phyloP scores from a whole-genome alignment of 1,140 invertebrate species.

The Melipona quadrifasciata region DNA sequence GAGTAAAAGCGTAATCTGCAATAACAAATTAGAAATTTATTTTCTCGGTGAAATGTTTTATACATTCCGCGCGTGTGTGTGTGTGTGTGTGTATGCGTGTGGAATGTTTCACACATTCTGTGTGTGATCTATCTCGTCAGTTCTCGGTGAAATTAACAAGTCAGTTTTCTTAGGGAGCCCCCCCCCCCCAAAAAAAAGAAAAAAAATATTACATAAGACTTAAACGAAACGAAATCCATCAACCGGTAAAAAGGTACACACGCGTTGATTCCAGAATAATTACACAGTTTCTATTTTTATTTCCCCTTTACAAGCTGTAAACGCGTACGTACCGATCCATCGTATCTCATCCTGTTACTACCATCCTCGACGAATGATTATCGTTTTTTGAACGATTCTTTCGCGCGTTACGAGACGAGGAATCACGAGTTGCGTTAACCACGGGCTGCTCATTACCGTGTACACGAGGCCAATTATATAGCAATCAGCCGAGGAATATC shows the following conservation, averaged over 20 bases:
- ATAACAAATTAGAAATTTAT: too few species aligned
- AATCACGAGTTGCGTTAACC: neutral
- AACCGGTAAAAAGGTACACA: neutral
- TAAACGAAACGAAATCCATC: neutral
- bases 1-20: too few species aligned
- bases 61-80: too few species aligned
- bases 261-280: neutral
- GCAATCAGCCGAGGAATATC: slow-evolving; percentile 39
- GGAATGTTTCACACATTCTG: too few species aligned
- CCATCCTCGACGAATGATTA: neutral
- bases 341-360: neutral
- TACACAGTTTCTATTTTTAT: neutral
- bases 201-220: neutral
- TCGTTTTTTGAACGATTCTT: neutral
- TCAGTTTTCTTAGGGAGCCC: neutral
- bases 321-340: neutral
- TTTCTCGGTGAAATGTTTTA: too few species aligned
- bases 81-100: too few species aligned
- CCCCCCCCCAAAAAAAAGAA: too few species aligned
- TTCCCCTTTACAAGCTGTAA: neutral
- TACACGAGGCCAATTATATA: slow-evolving; percentile 49
- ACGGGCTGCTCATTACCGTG: slow-evolving; percentile 42
- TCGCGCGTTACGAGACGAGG: neutral
- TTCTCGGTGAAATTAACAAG: too few species aligned
- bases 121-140: too few species aligned